Percentiles rank a stretch among this genome's conserved stretches.
phyloP scores from a whole-genome alignment of 2,888 invertebrate species.

The Cosmopolites sordidus region DNA sequence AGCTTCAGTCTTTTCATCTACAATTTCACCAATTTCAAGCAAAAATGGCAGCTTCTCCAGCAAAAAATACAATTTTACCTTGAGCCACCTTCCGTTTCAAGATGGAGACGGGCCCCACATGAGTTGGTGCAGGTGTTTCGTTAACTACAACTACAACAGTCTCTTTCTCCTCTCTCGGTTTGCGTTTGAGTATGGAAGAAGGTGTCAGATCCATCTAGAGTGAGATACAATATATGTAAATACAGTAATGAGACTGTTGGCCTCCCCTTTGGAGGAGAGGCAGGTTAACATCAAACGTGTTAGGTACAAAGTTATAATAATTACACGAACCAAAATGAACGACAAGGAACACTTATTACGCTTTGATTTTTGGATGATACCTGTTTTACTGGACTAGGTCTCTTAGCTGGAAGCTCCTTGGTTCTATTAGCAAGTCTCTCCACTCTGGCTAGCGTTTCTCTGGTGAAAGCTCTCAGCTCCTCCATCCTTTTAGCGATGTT shows the following conservation, averaged over 20 bases:
- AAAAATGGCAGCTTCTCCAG: too few relatives aligned
- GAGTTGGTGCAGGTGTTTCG: constrained; percentile 29
- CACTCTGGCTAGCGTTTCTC: constrained; percentile 64
- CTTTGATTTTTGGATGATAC: too few relatives aligned
- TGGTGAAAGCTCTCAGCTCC: constrained; percentile 60
- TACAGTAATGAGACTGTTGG: too few relatives aligned
- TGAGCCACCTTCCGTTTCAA: constrained; percentile 55
- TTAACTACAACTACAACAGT: constrained; percentile 20
- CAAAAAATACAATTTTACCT: too few relatives aligned
- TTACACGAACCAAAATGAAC: too few relatives aligned
- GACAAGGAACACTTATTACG: too few relatives aligned
- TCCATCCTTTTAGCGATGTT: constrained; percentile 57
- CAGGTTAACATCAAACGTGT: too few relatives aligned
- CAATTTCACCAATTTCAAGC: not conserved
- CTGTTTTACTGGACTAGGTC: constrained; percentile 18
- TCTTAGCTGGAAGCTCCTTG: constrained; percentile 32
- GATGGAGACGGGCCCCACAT: constrained; percentile 53
- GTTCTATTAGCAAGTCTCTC: constrained; percentile 56
- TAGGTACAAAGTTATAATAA: too few relatives aligned
- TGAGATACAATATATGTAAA: too few relatives aligned
- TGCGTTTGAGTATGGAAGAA: constrained; percentile 65
- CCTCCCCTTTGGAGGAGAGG: too few relatives aligned
- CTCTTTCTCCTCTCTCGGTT: constrained; percentile 52
- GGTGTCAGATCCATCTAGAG: constrained; percentile 17
- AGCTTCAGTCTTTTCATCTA: constrained; percentile 48